A percentile compares a stretch with the other conserved stretches of the same genome.
These are phyloP conservation scores for Cryptotis parvus DNA, from an alignment of 2,113 vertebrate species.

Conservation along the genomic window DNA sequence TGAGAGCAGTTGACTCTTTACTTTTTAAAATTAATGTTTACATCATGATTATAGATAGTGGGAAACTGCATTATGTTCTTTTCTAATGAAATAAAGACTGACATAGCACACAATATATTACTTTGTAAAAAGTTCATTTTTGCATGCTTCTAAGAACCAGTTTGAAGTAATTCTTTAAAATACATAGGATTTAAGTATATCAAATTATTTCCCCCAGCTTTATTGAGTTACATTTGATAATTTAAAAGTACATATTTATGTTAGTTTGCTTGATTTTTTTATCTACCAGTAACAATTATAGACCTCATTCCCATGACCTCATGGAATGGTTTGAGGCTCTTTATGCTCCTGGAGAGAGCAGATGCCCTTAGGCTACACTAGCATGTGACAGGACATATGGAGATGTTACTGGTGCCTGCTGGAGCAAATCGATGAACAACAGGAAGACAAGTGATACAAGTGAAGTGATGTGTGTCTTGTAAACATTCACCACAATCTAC, in stretches of 20 bases:
- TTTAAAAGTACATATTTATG: background rate
- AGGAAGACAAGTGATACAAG: no score
- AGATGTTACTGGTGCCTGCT: no score
- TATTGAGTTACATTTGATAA: background rate
- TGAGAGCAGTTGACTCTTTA: background rate
- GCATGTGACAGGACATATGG: no score
- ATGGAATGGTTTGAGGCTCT: no score
- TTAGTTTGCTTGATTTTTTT: background rate
- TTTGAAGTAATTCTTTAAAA: background rate
- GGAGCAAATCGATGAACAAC: no score
- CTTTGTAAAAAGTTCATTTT: slow-evolving; percentile 13
- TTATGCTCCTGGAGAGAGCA: no score
- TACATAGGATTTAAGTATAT: background rate
- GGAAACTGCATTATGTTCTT: background rate
- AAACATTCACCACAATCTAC: background rate
- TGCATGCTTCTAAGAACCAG: background rate
- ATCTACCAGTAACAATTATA: no score
- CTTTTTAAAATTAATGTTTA: background rate
- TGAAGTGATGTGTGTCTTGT: background rate
- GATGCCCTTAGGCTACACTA: no score
- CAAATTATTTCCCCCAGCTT: background rate
- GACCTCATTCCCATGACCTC: no score
- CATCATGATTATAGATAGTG: background rate
- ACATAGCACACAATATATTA: background rate
- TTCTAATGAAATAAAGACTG: background rate